Base-by-base conservation (phyloP, 2,797 vertebrate species). In the Diglossa cyanea region DNA sequence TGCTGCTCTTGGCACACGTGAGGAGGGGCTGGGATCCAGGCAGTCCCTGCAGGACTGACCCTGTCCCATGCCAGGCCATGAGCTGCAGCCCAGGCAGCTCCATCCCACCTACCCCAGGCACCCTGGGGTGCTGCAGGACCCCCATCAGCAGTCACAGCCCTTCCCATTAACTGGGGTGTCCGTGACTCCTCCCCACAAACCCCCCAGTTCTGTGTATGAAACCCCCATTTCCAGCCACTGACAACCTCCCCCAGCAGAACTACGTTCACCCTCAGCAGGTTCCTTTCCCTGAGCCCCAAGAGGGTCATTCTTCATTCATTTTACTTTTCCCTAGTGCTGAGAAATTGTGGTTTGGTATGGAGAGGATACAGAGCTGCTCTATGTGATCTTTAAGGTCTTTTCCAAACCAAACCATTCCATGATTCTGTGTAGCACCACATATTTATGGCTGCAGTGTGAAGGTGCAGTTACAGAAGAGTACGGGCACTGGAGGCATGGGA, bases 1-100 rank as follows among this genome's bases (percentile, higher is more conserved):
- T 39, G 13, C 33, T 30, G 48, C 68, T 42, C 4, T 1, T 0
- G 3, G 57, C 4, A 10, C 5, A 1, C 0, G 2, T 0, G 37
- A 67, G 83, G 68, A 67, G 17, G n/a, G 39, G 39, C 30, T 14
- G 62, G 65, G 40, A 65, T 42, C 33, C 70, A 47, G 50, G 47
- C 72, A 53, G 71, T 35, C 31, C 5, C 25, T 8, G 74, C 53
- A 73, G 79, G 51, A 33, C 79, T 1, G 2, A 13, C 63, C 45
- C 61, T 23, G 40, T 28, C 17, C 53, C 4, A 2, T 23, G 7
- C 31, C 8, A 8, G 90, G 65, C 63, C 25, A 1, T 0, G 11
- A 76, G 53, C 77, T 45, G 65, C 39, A 50, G 55, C 89, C 37
- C 51, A 39, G 75, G 37, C 62, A 55, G 77, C 42, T 58, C n/a